Conservation (phyloP, 2,888 invertebrate genomes). For the Lapara coniferarum region DNA sequence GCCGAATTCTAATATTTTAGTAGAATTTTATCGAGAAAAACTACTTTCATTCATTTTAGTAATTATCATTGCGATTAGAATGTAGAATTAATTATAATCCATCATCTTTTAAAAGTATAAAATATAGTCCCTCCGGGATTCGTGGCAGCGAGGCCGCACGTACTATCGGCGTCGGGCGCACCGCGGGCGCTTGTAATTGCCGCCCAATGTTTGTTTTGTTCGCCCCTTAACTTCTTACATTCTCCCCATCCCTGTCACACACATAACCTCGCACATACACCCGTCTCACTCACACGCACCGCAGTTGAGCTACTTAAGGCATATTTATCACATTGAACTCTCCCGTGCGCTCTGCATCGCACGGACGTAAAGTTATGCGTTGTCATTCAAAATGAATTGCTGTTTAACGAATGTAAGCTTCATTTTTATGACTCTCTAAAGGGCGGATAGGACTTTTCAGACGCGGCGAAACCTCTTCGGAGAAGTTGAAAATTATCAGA, state of each 20-base stretch:
- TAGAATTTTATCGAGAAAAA: too few relatives aligned
- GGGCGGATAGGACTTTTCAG: conserved; percentile 9
- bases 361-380: conserved; percentile 42
- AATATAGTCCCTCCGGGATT: not conserved
- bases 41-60: too few relatives aligned
- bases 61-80: too few relatives aligned
- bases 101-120: not conserved
- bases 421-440: conserved; percentile 1
- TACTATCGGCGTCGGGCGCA: conserved; percentile 27
- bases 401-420: conserved; percentile 7
- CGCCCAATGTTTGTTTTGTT: conserved; percentile 37
- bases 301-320: conserved; percentile 61
- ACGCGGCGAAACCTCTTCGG: not conserved
- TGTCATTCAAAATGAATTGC: conserved; percentile 7
- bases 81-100: too few relatives aligned
- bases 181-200: conserved; percentile 31
- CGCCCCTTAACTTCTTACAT: conserved; percentile 33
- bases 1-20: too few relatives aligned
- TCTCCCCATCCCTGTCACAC: conserved; percentile 19
- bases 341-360: conserved; percentile 38
- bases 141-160: conserved; percentile 17
- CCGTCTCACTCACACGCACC: conserved; percentile 38
- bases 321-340: conserved; percentile 67
- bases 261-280: not conserved
- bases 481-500: conserved; percentile 25